Evolutionary conservation across 1,140 invertebrate genomes (phyloP), one percentile per base, ranked within the genome.

Genomic region (Heliconius nattereri): DNA sequence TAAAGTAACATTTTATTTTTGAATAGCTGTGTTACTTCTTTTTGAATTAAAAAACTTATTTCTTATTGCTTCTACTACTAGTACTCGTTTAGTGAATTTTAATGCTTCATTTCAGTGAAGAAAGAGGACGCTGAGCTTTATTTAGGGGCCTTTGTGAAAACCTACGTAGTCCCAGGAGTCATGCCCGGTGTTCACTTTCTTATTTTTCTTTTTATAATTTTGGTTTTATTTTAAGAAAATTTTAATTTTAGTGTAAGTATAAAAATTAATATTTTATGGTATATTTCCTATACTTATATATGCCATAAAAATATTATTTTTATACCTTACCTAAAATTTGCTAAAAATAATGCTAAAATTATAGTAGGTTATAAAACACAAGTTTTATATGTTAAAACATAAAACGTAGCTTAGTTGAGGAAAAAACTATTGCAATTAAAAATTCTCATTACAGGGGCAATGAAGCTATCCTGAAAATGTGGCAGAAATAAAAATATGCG

Each of bases 381-480:
- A 66, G 13, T 66, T 66, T 66, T 29, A 66, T 29, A 66, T 66
- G 60, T 26, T 29, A 23, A 60, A 57, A 71, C 71, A 37, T 71
- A 37, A 76, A 35, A 40, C 19, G 19, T 78, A 77, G 40, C 60
- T 77, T 52, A 26, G 60, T 19, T 71, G 7, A 35, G 73, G 71
- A 79, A 75, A 35, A 80, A 76, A 66, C 29, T 76, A 70, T 76
- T 37, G 29, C 57, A 81, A 86, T 87, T 87, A 88, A 88, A 81
- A 87, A 85, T 80, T 78, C 78, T 81, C 83, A 87, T 89, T 85
- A 85, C 76, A 81, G 66, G 60, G 78, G 78, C 71, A 82, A 83
- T 82, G 82, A 85, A 83, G 75, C 78, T 81, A 86, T 87, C 60
- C 76, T 78, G 84, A 87, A 89, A 88, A 87, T 85, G 83, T 85